Percentiles rank a stretch among this genome's conserved stretches.
Evolutionary conservation across 1,140 invertebrate species (phyloP).

Genomic region (Cotesia chilonis): DNA sequence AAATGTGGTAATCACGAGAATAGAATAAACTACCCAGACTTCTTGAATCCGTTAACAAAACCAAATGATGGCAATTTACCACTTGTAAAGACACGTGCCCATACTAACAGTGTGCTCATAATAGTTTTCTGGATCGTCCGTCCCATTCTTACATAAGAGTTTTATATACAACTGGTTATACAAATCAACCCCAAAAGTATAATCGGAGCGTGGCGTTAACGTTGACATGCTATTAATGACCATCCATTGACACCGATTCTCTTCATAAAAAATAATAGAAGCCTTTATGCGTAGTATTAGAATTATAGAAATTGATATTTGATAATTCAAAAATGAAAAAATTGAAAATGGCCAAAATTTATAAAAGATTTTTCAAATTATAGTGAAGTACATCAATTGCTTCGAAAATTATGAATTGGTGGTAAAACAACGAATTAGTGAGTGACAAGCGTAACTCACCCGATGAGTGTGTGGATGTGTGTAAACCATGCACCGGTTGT

Average conservation of each 20-base stretch:
- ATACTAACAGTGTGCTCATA: slow-evolving; percentile 54
- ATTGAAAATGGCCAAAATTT: too few relatives aligned
- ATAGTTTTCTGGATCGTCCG: slow-evolving; percentile 49
- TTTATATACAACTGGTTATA: slow-evolving; percentile 7
- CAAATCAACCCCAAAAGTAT: slow-evolving; percentile 18
- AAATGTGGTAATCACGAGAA: neutral
- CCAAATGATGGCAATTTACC: slow-evolving; percentile 55
- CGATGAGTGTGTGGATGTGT: neutral
- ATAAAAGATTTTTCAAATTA: too few relatives aligned
- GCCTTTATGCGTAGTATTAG: neutral
- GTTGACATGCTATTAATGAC: slow-evolving; percentile 43
- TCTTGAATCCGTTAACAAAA: slow-evolving; percentile 40
- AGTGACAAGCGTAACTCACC: slow-evolving; percentile 37
- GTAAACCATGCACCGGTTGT: neutral
- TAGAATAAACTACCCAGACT: slow-evolving; percentile 25
- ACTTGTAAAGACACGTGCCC: slow-evolving; percentile 57
- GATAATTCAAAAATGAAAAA: too few relatives aligned
- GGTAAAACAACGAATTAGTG: slow-evolving; percentile 30
- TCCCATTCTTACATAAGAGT: slow-evolving; percentile 15
- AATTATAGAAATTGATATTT: too few relatives aligned
- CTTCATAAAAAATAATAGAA: slow-evolving; percentile 3
- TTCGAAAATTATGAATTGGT: slow-evolving; percentile 16
- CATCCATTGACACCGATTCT: slow-evolving; percentile 31
- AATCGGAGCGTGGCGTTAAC: slow-evolving; percentile 30
- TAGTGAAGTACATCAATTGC: neutral